Conservation (phyloP, 2,113 vertebrate species). For the Zosterops japonicus region DNA sequence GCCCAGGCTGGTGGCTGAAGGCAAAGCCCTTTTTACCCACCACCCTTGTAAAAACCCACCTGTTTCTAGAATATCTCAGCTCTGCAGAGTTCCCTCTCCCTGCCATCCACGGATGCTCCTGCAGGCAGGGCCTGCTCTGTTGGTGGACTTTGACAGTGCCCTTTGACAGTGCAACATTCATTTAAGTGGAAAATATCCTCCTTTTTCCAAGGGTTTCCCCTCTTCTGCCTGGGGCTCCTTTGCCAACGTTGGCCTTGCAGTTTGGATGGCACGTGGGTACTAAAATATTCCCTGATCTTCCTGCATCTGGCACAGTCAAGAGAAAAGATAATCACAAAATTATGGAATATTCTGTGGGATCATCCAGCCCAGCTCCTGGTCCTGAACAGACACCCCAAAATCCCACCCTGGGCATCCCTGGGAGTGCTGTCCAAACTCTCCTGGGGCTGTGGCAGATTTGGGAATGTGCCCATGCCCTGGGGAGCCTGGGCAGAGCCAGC, state of each 20-base stretch:
- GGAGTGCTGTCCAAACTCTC: fast-evolving
- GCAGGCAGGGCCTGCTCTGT: too few relatives aligned
- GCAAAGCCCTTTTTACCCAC: too few relatives aligned
- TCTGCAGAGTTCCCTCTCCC: too few relatives aligned
- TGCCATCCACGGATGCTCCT: too few relatives aligned
- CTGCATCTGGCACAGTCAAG: background rate
- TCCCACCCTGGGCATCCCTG: background rate
- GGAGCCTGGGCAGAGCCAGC: background rate
- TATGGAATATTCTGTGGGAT: background rate
- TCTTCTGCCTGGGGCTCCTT: background rate
- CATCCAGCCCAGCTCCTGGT: background rate
- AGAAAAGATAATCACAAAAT: background rate
- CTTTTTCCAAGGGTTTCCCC: background rate
- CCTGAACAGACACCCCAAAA: background rate
- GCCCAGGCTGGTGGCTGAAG: too few relatives aligned
- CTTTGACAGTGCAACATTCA: background rate
- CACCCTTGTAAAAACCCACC: too few relatives aligned
- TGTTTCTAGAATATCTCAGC: too few relatives aligned
- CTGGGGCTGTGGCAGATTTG: background rate
- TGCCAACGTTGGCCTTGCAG: background rate
- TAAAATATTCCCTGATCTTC: background rate
- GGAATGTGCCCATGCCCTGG: background rate
- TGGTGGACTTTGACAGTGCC: too few relatives aligned
- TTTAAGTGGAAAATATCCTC: background rate
- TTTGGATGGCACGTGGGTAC: background rate